Base-by-base conservation (phyloP, 2,797 vertebrate species). In the Typhlichthys eigenmanni region DNA sequence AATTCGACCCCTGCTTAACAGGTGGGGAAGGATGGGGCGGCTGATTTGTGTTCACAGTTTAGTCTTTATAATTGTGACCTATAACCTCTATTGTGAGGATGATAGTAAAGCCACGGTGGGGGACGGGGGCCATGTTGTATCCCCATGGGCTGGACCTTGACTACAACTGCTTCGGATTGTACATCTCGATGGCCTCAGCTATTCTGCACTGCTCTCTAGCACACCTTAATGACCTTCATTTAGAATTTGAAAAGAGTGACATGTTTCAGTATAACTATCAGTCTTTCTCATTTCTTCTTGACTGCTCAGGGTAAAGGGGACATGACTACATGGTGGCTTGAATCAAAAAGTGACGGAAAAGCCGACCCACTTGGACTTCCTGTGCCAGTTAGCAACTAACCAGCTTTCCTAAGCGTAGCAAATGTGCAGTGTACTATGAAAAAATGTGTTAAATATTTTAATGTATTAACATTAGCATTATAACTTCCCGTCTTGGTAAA, bases 271-370 rank as follows among this genome's bases (percentile, higher is more conserved):
- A 86, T 84, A 76, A 85, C 43, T 14, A 47, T 64, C 48, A 2
- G 5, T 24, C 1, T 17, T 24, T 47, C n/a, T 72, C 1, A 2
- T 55, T 69, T 48, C 50, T 45, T 67, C 13, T 75, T 47, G 43
- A 62, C 73, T 71, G 60, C 68, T 60, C 74, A 93, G 92, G 92
- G 90, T 7, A 93, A 93, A 85, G 90, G 91, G 17, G 89, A 92
- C n/a, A 93, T 93, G 92, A 92, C 80, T 45, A 92, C 92, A 38
- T 92, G 91, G 92, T 93, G 91, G 92, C 89, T 93, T 5, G 90
- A 93, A 46, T 83, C 89, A 47, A 93, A 91, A 73, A 82, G 56
- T 62, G 62, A 78, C 0, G 24, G 79, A 45, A 16, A 24, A 8
- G 50, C 48, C 10, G 79, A 90, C 43, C 83, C 65, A 13, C 74